These are phyloP conservation scores for Hystrix brachyura DNA, from an alignment of 2,113 vertebrate species.

Conservation along the genomic window DNA sequence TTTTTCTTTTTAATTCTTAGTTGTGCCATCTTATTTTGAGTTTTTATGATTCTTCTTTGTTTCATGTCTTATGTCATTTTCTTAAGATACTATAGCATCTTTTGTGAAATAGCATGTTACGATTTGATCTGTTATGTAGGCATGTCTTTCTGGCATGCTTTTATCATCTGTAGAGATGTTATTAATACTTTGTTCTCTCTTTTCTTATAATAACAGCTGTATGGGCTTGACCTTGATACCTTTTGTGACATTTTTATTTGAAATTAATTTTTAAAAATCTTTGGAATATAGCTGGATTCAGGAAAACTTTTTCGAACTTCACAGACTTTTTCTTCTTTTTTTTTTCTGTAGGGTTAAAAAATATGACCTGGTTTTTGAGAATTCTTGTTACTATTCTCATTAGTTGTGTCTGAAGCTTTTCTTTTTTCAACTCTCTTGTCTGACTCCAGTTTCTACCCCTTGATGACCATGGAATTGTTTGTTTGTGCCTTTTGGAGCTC, in stretches of 20 bases:
- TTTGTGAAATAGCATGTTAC: constrained; percentile 59
- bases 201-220: constrained; percentile 39
- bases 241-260: constrained; percentile 61
- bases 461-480: background rate
- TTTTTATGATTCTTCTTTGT: constrained; percentile 58
- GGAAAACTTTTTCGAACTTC: constrained; percentile 36
- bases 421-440: constrained; percentile 15
- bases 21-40: constrained; percentile 35
- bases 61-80: constrained; percentile 42
- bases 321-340: constrained; percentile 4
- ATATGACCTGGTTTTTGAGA: constrained; percentile 30
- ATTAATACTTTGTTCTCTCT: background rate
- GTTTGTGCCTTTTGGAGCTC: constrained; percentile 5
- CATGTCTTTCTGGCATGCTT: background rate
- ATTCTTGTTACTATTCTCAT: constrained; percentile 20
- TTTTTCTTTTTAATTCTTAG: constrained; percentile 51
- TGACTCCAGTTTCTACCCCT: constrained; percentile 8
- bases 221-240: constrained; percentile 43
- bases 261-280: constrained; percentile 52
- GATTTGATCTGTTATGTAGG: constrained; percentile 20
- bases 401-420: constrained; percentile 16
- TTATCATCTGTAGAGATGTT: constrained; percentile 5
- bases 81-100: constrained; percentile 32
- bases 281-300: constrained; percentile 32
- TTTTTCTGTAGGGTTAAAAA: constrained; percentile 44